Base-by-base conservation (phyloP, 2,113 vertebrate species). In the Panthera leo region DNA sequence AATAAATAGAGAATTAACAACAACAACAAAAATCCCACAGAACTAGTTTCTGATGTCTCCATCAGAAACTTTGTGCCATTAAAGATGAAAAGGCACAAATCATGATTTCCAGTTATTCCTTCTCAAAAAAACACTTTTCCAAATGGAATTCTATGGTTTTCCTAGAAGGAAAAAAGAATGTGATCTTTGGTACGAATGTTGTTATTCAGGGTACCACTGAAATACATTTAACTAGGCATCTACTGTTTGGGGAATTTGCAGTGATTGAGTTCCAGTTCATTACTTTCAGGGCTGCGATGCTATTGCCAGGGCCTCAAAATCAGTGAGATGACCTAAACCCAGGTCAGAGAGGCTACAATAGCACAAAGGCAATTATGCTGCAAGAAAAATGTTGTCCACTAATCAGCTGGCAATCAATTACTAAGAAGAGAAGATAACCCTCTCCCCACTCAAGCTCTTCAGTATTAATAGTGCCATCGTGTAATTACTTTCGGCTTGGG, bases 341-440 rank as follows among this genome's bases (percentile, higher is more conserved):
- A 86, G 98, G 98, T 99, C 98, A 98, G 98, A 98, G 96, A 98
- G 96, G 98, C 98, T 98, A 98, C 93, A 86, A 97, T 95, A 98
- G 97, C 98, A 99, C 98, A 99, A 99, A 99, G 98, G 98, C 99
- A 99, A 99, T 99, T 99, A 99, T 97, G 97, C 97, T 93, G 97
- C 84, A 99, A 98, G 98, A 99, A 99, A 99, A 99, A 99, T 98
- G 98, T 98, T 98, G 99, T 98, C 98, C 98, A 98, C 99, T 99
- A 99, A 99, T 99, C 99, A 99, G 98, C 98, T 98, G 98, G 98
- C 99, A 99, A 99, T 99, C 99, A 99, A 98, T 99, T 99, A 98
- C 98, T 98, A 99, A 98, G 98, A 99, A 98, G 98, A 98, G 98
- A 98, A 98, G 99, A 99, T 99, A 99, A 99, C 98, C 98, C 98